Evolutionary conservation across 2,113 vertebrate species (phyloP), one percentile per base, ranked within the genome.

Genomic region (Pterocles burchelli): DNA sequence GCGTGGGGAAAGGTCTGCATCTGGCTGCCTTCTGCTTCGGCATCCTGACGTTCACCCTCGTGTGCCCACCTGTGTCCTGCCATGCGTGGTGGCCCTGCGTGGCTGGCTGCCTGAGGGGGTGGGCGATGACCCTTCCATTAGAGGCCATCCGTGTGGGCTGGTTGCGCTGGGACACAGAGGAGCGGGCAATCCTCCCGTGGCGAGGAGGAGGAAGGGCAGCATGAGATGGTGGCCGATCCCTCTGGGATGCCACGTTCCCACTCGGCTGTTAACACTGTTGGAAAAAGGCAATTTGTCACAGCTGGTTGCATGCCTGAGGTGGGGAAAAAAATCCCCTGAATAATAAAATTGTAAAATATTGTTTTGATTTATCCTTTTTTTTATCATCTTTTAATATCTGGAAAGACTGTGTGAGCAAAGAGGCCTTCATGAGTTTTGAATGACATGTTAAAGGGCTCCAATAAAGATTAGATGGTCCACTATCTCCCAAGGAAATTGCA

Each of bases 401-500:
- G 88, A 90, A 95, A 96, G 96, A 88, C 96, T 61, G 58, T 55
- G 90, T 58, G 94, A 75, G 94, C 95, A 96, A 96, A 97, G 97
- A 97, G 97, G 96, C 97, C 93, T 93, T 81, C 94, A 95, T 96
- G 97, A 96, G 96, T 96, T 97, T 97, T 98, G 97, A 98, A 97
- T 98, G 97, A 98, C 97, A 98, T 98, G 98, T 98, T 98, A 98
- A 98, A 98, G 98, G 97, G 97, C 96, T 97, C 96, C 97, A 98
- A 98, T 98, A 98, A 98, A 98, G 98, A 98, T 98, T 98, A 98
- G 97, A 97, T 97, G 97, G 97, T 93, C 98, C 97, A 97, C 97
- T 98, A 98, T 98, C 98, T 98, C 96, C 97, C 93, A 96, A 98
- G 98, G 98, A 98, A 98, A 98, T 98, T 98, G 98, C 98, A 98